Base-by-base conservation (phyloP, 2,888 invertebrate species). In the Ferrisia virgata region DNA sequence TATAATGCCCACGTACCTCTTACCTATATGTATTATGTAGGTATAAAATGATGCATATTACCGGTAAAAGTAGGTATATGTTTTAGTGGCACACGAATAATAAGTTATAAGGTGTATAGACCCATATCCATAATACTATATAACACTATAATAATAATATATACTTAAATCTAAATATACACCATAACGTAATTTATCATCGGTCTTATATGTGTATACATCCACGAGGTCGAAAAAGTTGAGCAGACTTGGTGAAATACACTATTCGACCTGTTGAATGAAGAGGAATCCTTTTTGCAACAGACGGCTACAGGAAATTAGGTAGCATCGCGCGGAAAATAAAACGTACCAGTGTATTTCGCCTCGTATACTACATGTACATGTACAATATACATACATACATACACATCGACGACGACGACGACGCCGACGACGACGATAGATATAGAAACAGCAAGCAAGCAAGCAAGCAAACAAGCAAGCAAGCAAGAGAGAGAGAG, bases 261-360 rank as follows among this genome's bases (percentile, higher is more conserved):
- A n/a, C 80, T 28, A 79, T 36, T 33, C 47, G 43, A 80, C 47
- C 80, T 80, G 80, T 80, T 80, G 80, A 80, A 80, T 80, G 43
- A 53, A 80, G 47, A 53, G 40, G 80, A 53, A 80, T 80, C 47
- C 80, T 53, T 53, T 53, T 31, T 43, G 43, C 79, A 43, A 47
- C 80, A 80, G 80, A 80, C 80, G 80, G 80, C 80, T 80, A 80
- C 80, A 80, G 80, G 80, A 80, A 80, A 80, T 80, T 80, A 80
- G 80, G 80, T 80, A 80, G 40, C 79, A 79, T 79, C 6, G 79
- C 36, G 79, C 72, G 36, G 31, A 76, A 76, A 76, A 76, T 76
- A 36, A 22, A 76, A 76, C 72, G 72, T 76, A 36, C 72, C 36
- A 76, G 33, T n/a, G n/a, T 36, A 72, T 72, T 22, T 72, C 28